These are phyloP conservation scores for Esperia sulphurella DNA, from an alignment of 2,888 invertebrate species.

Conservation along the genomic window DNA sequence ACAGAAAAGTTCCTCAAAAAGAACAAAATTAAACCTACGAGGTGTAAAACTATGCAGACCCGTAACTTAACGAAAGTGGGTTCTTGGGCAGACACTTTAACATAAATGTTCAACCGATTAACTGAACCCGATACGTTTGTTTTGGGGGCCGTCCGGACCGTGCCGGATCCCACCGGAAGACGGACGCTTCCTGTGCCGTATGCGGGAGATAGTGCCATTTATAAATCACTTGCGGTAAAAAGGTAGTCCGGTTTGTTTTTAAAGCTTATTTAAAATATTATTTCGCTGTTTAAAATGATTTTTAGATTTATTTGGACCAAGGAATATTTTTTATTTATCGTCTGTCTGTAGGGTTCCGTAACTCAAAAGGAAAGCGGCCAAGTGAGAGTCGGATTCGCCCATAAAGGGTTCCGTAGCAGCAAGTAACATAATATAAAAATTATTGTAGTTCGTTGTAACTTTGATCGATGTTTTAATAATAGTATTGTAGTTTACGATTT, in stretches of 20 bases:
- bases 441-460: too few species aligned
- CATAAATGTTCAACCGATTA: constrained; percentile 30
- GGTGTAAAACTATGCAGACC: background rate
- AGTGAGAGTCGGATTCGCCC: too few species aligned
- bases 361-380: too few species aligned
- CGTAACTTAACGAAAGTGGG: background rate
- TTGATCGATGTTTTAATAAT: too few species aligned
- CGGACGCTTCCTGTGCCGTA: constrained; percentile 17
- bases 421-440: too few species aligned
- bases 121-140: constrained; percentile 44
- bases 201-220: constrained; percentile 19
- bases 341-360: background rate
- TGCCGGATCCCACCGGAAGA: constrained; percentile 13
- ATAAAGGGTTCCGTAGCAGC: too few species aligned
- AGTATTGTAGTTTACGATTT: too few species aligned
- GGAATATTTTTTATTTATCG: too few species aligned
- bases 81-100: constrained; percentile 4
- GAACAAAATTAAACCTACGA: background rate
- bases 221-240: constrained; percentile 21
- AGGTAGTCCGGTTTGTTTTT: background rate
- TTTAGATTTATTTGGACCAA: too few species aligned
- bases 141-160: constrained; percentile 30
- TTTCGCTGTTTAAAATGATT: too few species aligned
- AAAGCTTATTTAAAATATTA: background rate
- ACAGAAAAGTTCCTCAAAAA: background rate